These are phyloP conservation scores for Oscheius sp. DNA, from an alignment of 2,888 invertebrate species.

Conservation along the genomic window DNA sequence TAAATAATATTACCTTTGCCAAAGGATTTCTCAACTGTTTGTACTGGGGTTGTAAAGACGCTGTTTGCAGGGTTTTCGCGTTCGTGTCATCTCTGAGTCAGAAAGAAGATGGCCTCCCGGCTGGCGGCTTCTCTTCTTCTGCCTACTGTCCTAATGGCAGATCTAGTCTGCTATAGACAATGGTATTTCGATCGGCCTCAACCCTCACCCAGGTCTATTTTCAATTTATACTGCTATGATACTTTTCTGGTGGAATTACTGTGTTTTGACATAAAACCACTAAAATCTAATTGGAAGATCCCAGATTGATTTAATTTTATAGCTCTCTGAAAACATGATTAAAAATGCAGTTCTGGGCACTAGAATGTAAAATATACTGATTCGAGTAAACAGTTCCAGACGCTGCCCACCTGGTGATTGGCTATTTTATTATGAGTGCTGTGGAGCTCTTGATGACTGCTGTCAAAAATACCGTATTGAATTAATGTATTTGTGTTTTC, in stretches of 20 bases:
- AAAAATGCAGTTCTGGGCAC: not conserved
- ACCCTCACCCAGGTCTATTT: conserved; percentile 9
- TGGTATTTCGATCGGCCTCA: conserved; percentile 17
- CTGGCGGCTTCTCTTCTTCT: not conserved
- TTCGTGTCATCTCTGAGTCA: conserved; percentile 9
- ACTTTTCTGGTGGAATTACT: too few relatives aligned
- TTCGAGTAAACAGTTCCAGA: conserved; percentile 19
- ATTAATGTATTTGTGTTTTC: conserved; percentile 36
- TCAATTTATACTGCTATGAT: too few relatives aligned
- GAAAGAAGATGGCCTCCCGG: not conserved
- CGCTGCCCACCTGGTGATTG: conserved; percentile 44
- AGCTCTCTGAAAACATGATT: too few relatives aligned
- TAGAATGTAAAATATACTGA: too few relatives aligned
- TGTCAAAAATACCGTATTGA: conserved; percentile 41
- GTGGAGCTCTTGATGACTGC: conserved; percentile 42
- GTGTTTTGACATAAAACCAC: too few relatives aligned
- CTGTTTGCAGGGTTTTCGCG: too few relatives aligned
- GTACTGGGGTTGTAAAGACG: too few relatives aligned
- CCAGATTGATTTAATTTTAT: too few relatives aligned
- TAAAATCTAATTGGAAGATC: too few relatives aligned
- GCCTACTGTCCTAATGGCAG: not conserved
- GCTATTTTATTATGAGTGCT: conserved; percentile 48
- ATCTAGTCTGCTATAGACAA: conserved; percentile 17
- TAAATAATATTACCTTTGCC: too few relatives aligned
- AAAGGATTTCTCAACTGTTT: too few relatives aligned